phyloP scores from a whole-genome alignment of 2,888 invertebrate genomes.

The Ichneumon xanthorius region DNA sequence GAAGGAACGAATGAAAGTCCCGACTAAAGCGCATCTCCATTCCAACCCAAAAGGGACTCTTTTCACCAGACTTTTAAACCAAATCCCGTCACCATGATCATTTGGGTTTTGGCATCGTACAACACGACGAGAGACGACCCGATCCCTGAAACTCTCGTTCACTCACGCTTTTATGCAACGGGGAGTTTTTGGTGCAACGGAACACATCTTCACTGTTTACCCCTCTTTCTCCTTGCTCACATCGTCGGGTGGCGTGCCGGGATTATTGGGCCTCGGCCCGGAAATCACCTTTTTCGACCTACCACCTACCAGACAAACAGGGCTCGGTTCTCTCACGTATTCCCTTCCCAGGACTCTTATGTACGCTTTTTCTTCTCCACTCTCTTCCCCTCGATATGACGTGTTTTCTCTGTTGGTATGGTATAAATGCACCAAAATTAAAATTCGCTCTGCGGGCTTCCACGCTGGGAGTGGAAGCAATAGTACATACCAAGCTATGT shows the following conservation, averaged over 20 bases:
- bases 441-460: background rate
- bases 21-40: slow-evolving; percentile 4
- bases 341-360: slow-evolving; percentile 44
- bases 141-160: slow-evolving; percentile 61
- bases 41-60: slow-evolving; percentile 28
- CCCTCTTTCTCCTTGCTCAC: slow-evolving; percentile 34
- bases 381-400: slow-evolving; percentile 14
- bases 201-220: slow-evolving; percentile 43
- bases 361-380: slow-evolving; percentile 25
- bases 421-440: slow-evolving; percentile 5
- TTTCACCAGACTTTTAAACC: slow-evolving; percentile 79
- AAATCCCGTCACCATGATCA: slow-evolving; percentile 81
- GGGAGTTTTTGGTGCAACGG: slow-evolving; percentile 52
- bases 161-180: slow-evolving; percentile 58
- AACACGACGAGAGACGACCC: slow-evolving; percentile 38
- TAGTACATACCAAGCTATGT: background rate
- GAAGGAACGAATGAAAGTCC: background rate
- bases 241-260: slow-evolving; percentile 55
- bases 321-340: slow-evolving; percentile 59
- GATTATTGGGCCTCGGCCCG: slow-evolving; percentile 54
- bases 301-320: slow-evolving; percentile 4
- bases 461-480: background rate
- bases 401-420: slow-evolving; percentile 17
- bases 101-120: slow-evolving; percentile 82
- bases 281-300: slow-evolving; percentile 49